Evolutionary conservation across 2,113 vertebrate species (phyloP).

Genomic region (Ranitomeya imitator): DNA sequence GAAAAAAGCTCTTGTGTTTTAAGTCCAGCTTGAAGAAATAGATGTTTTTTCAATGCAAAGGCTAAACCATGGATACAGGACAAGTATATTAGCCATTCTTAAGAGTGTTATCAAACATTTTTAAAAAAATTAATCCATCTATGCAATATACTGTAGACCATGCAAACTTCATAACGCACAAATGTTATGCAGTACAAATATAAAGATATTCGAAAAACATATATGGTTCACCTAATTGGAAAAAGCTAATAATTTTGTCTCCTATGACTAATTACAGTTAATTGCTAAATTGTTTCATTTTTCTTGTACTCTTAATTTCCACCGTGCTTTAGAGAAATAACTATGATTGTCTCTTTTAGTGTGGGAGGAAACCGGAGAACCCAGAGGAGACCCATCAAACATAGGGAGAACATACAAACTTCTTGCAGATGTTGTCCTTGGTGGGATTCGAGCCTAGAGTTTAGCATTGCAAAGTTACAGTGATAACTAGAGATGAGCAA

Average conservation of each 20-base stretch:
- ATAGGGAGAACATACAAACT: no score
- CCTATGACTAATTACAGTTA: background rate
- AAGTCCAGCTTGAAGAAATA: constrained; percentile 63
- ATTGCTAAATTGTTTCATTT: no score
- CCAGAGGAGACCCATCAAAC: no score
- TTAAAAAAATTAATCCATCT: no score
- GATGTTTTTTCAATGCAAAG: constrained; percentile 60
- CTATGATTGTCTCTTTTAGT: no score
- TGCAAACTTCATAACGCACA: background rate
- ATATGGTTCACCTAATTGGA: background rate
- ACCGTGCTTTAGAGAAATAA: no score
- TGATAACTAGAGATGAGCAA: no score
- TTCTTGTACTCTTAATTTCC: no score
- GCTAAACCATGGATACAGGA: background rate
- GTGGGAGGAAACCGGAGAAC: no score
- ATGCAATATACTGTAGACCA: background rate
- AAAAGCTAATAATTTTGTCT: background rate
- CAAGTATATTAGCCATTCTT: background rate
- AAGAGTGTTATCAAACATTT: background rate
- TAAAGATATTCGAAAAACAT: background rate
- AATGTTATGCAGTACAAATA: background rate
- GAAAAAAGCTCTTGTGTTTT: constrained; percentile 46
- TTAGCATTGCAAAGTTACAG: no score
- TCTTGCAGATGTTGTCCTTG: no score
- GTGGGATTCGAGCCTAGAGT: no score